Percentiles rank a stretch among this genome's conserved stretches.
Conservation (phyloP, 1,140 invertebrate genomes). For the Pemphigus obesinymphae region DNA sequence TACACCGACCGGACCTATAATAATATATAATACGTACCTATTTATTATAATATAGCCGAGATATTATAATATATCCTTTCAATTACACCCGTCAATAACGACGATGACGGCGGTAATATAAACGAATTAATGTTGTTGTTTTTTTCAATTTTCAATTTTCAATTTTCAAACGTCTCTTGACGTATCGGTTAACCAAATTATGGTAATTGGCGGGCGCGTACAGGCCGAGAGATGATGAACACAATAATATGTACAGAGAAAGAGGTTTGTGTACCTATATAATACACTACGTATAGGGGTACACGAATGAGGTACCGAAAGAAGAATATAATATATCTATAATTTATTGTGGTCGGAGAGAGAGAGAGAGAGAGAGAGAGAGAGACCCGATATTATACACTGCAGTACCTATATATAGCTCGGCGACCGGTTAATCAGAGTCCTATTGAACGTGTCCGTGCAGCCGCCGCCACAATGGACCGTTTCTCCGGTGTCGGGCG, state of each 20-base stretch:
- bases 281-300: too few species aligned
- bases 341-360: too few species aligned
- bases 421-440: slow-evolving; percentile 39
- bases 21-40: not conserved
- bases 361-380: too few species aligned
- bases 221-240: not conserved
- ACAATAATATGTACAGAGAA: too few species aligned
- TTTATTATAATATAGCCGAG: not conserved
- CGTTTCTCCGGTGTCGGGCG: slow-evolving; percentile 18
- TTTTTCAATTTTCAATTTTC: not conserved
- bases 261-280: too few species aligned
- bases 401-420: too few species aligned
- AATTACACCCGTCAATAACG: slow-evolving; percentile 11
- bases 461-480: slow-evolving; percentile 30
- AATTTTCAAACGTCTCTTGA: slow-evolving; percentile 10
- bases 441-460: slow-evolving; percentile 27
- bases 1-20: not conserved
- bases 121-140: not conserved
- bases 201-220: slow-evolving; percentile 27
- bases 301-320: too few species aligned
- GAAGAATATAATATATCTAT: too few species aligned
- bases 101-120: not conserved
- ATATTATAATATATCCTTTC: not conserved
- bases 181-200: slow-evolving; percentile 3
- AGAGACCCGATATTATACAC: too few species aligned